Percentiles rank a stretch among this genome's conserved stretches.
phyloP scores from a whole-genome alignment of 2,888 invertebrate species.

The Chloroclystis v-ata region DNA sequence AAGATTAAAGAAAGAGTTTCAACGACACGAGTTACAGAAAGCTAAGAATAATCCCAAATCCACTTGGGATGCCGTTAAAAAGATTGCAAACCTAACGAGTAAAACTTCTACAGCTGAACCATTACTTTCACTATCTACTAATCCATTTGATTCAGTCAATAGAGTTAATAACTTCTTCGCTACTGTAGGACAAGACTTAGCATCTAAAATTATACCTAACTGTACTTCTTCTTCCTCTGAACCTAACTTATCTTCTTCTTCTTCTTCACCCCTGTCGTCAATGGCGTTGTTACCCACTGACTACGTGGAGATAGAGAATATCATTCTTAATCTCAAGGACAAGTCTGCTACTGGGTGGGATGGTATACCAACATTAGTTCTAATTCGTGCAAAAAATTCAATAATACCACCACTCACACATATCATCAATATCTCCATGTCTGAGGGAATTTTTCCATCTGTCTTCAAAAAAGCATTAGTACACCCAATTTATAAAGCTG shows the following conservation, averaged over 20 bases:
- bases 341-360: slow-evolving; percentile 15
- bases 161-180: too few species aligned
- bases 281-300: slow-evolving; percentile 7
- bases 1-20: background rate
- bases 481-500: slow-evolving; percentile 16
- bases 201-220: background rate
- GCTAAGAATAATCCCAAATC: background rate
- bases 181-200: too few species aligned
- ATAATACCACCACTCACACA: slow-evolving; percentile 8
- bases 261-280: background rate
- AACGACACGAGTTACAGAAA: background rate
- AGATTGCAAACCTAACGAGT: background rate
- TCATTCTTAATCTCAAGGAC: slow-evolving; percentile 1
- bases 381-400: slow-evolving; percentile 1
- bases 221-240: background rate
- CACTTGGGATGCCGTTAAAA: background rate
- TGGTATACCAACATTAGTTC: slow-evolving; percentile 9
- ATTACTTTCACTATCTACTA: too few species aligned
- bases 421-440: slow-evolving; percentile 6
- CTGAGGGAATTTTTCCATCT: slow-evolving; percentile 17
- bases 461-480: slow-evolving; percentile 17
- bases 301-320: slow-evolving; percentile 2
- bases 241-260: background rate
- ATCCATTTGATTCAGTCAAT: too few species aligned
- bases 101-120: too few species aligned